phyloP scores from a whole-genome alignment of 2,113 vertebrate genomes.

The Siniperca knerii region DNA sequence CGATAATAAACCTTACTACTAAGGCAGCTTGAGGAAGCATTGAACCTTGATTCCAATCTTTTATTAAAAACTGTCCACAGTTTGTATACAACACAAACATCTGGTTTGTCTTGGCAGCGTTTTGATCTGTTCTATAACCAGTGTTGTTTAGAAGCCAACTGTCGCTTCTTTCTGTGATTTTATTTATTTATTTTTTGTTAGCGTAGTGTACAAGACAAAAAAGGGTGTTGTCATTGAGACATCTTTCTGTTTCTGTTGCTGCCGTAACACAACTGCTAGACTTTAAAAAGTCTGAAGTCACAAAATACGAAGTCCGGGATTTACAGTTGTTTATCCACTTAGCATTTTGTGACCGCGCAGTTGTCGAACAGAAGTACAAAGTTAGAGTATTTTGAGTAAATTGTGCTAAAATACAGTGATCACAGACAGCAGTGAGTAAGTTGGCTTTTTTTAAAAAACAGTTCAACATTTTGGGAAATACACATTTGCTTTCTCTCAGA shows the following conservation, averaged over 20 bases:
- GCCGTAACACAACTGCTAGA: neutral
- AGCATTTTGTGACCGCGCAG: neutral
- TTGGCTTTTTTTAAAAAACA: constrained; percentile 3
- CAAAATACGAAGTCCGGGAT: neutral
- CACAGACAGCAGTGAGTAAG: neutral
- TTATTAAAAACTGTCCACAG: neutral
- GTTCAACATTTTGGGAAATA: constrained; percentile 7
- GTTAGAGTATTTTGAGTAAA: neutral
- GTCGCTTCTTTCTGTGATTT: neutral
- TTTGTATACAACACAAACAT: neutral
- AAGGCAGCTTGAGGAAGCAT: neutral
- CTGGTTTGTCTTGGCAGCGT: neutral
- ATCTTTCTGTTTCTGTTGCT: neutral
- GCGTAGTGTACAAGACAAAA: neutral
- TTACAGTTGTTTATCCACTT: neutral
- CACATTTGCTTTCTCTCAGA: neutral
- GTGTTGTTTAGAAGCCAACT: constrained; percentile 5
- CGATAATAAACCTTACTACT: neutral
- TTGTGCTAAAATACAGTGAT: neutral
- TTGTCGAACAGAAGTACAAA: neutral
- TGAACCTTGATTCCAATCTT: neutral
- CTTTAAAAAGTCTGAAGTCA: neutral
- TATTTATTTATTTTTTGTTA: neutral
- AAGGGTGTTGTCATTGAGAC: neutral
- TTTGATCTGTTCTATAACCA: constrained; percentile 3